These are phyloP conservation scores for Amniataba percoides DNA, from an alignment of 2,797 vertebrate species.

Conservation along the genomic window DNA sequence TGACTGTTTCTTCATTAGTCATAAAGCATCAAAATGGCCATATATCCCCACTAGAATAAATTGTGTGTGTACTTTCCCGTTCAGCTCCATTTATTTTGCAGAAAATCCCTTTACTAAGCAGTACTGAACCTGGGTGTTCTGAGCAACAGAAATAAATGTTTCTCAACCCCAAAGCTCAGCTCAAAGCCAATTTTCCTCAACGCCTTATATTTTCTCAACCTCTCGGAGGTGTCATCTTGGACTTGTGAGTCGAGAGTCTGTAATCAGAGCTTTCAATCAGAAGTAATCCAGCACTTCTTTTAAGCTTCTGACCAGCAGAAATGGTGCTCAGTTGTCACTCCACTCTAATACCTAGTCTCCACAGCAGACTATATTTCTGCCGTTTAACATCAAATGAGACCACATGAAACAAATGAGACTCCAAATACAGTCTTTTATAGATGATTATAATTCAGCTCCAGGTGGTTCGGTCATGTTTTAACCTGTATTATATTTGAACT, in stretches of 20 bases:
- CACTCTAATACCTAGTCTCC: background rate
- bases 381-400: background rate
- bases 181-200: slow-evolving; percentile 4
- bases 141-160: slow-evolving; percentile 12
- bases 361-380: background rate
- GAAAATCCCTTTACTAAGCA: slow-evolving; percentile 22
- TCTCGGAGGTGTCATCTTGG: slow-evolving; percentile 11
- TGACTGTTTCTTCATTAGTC: slow-evolving; percentile 4
- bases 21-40: slow-evolving; percentile 16
- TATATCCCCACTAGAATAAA: slow-evolving; percentile 26
- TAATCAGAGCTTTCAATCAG: slow-evolving; percentile 25
- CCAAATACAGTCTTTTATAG: too few species aligned
- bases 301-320: slow-evolving; percentile 18
- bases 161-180: slow-evolving; percentile 15
- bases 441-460: background rate
- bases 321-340: background rate
- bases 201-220: background rate
- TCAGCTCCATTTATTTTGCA: slow-evolving; percentile 24
- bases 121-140: slow-evolving; percentile 11
- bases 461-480: slow-evolving; percentile 3
- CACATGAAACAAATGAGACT: background rate
- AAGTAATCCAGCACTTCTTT: slow-evolving; percentile 9
- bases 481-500: background rate
- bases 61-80: background rate
- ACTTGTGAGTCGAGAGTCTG: slow-evolving; percentile 6